Evolutionary conservation across 1,140 invertebrate genomes (phyloP), one percentile per base, ranked within the genome.

Genomic region (Nasonia longicornis): DNA sequence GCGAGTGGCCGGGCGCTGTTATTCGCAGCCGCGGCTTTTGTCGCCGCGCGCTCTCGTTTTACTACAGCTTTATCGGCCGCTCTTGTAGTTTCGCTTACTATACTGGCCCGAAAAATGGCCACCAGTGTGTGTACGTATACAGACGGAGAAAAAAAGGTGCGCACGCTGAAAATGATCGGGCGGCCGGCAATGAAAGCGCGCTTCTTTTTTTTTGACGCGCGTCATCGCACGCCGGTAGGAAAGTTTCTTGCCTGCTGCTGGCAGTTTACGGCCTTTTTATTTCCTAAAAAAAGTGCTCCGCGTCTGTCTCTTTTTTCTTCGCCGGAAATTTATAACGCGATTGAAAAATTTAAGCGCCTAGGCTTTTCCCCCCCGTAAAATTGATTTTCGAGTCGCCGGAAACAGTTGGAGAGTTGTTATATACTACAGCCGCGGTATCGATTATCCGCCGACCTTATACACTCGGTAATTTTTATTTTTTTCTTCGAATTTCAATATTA

Each of bases 51-150:
- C 31, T 35, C 31, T 6, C 72, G n/a, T 74, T 73, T 74, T 74
- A 74, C 58, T 74, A 74, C 72, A 7, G 26, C 22, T 74, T 74
- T 74, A 74, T 74, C 72, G 48, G 48, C 14, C 22, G 48, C 26
- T 58, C 14, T 31, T 31, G 6, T 58, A 74, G 22, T 74, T 58
- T 52, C 11, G 45, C 48, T 74, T 72, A 42, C 42, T 48, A 35
- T 35, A 42, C 29, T 31, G 38, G 38, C 38, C 26, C 69, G 29
- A 38, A 71, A 42, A 42, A 35, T 35, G 31, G 0, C 10, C 7
- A 10, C 38, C 8, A 10, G 38, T 42, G 2, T 42, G 8, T 7
- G 38, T 42, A 42, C 31, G 12, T 31, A 22, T 31, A 12, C 12
- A 11, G 66, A 7, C 6, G 8, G 38, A 42, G 38, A 42, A 42